A percentile compares a stretch with the other conserved stretches of the same genome.
Evolutionary conservation across 1,140 invertebrate species (phyloP).

Genomic region (Tetramorium parvispinum): DNA sequence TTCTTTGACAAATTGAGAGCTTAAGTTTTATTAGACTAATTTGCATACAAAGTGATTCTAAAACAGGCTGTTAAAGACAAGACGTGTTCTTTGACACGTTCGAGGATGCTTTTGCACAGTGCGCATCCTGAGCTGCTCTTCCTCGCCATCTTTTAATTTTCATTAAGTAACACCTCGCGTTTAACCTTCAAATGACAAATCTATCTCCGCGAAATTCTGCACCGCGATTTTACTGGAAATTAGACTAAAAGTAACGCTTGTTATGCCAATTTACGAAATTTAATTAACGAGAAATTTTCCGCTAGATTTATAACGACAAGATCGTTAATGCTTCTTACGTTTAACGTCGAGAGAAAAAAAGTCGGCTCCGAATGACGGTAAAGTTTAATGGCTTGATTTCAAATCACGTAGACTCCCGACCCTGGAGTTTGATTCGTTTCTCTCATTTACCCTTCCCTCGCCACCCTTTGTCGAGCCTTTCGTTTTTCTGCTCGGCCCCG

Average conservation of each 20-base stretch:
- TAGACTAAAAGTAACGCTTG: neutral
- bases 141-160: constrained; percentile 1
- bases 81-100: constrained; percentile 22
- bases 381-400: constrained; percentile 4
- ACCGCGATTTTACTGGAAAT: neutral
- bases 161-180: neutral
- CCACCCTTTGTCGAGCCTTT: neutral
- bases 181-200: neutral
- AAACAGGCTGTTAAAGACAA: neutral
- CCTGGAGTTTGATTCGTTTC: neutral
- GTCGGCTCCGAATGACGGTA: neutral
- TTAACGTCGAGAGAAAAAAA: neutral
- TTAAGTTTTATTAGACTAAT: constrained; percentile 40
- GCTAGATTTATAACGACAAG: neutral
- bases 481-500: neutral
- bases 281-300: neutral
- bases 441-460: neutral
- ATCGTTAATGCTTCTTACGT: neutral
- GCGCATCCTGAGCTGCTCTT: neutral
- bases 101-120: neutral
- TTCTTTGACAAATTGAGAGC: constrained; percentile 1
- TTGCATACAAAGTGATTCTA: constrained; percentile 36
- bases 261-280: neutral
- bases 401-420: neutral
- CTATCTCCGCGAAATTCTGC: neutral